Evolutionary conservation across 2,797 vertebrate species (phyloP).

Genomic region (Leptatherina wallacei): DNA sequence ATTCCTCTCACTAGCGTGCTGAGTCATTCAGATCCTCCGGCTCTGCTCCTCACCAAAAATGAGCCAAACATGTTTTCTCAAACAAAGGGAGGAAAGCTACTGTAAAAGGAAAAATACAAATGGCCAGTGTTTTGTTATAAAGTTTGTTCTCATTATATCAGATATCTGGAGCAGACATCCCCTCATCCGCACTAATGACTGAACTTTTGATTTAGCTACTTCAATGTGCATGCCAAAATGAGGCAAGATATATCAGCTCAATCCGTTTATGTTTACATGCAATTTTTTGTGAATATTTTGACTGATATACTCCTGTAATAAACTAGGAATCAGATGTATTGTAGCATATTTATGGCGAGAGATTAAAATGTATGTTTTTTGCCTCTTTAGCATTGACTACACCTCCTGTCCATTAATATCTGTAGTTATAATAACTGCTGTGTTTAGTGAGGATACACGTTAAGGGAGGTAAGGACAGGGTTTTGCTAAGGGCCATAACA

Average conservation of each 20-base stretch:
- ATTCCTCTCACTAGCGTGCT: slow-evolving; percentile 7
- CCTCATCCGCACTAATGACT: not conserved
- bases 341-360: no score
- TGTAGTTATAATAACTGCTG: no score
- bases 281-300: not conserved
- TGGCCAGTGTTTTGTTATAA: slow-evolving; percentile 3
- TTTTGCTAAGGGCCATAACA: no score
- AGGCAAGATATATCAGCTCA: slow-evolving; percentile 4
- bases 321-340: not conserved
- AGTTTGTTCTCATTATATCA: not conserved
- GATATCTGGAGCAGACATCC: not conserved
- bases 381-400: no score
- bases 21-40: slow-evolving; percentile 42
- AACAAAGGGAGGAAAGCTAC: slow-evolving; percentile 15
- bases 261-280: not conserved
- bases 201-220: not conserved
- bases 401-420: no score
- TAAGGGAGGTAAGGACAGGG: no score
- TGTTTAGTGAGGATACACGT: no score
- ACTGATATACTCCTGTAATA: not conserved
- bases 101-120: not conserved
- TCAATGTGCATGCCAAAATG: not conserved
- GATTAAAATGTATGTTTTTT: no score
- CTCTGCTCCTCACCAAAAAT: slow-evolving; percentile 28
- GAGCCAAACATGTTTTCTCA: slow-evolving; percentile 5